phyloP scores from a whole-genome alignment of 2,113 vertebrate genomes.

The Stegostoma tigrinum region DNA sequence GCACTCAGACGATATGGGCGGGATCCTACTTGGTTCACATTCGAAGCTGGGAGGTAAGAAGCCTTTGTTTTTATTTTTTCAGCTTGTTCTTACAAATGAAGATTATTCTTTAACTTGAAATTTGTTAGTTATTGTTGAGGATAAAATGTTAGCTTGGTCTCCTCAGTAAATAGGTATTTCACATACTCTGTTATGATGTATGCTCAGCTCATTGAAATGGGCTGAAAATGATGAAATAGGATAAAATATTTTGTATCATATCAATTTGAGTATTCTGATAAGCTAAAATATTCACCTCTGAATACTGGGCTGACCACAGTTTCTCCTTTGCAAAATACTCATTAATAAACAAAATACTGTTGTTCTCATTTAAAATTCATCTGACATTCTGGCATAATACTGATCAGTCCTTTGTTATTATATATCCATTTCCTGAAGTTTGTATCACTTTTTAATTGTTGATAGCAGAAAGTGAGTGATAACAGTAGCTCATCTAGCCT shows the following conservation, averaged over 20 bases:
- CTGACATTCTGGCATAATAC: neutral
- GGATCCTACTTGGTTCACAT: slow-evolving; percentile 72
- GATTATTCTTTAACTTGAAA: neutral
- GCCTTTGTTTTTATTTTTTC: neutral
- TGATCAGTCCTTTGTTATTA: neutral
- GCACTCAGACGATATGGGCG: slow-evolving; percentile 69
- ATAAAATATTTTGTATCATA: neutral
- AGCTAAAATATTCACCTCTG: neutral
- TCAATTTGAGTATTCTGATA: neutral
- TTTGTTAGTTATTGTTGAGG: neutral
- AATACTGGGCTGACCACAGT: neutral
- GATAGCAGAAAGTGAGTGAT: neutral
- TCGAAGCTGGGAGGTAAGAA: slow-evolving; percentile 73
- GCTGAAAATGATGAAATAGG: neutral
- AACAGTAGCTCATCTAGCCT: neutral
- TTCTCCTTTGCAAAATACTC: neutral
- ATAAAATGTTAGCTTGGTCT: neutral
- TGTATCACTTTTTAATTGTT: neutral
- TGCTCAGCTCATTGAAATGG: neutral
- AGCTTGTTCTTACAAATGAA: neutral
- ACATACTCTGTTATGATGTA: neutral
- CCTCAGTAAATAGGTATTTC: neutral
- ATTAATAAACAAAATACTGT: neutral
- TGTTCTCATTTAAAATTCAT: neutral
- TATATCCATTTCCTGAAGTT: neutral